These are phyloP conservation scores for Cervus canadensis DNA, from an alignment of 2,113 vertebrate species.

Conservation along the genomic window DNA sequence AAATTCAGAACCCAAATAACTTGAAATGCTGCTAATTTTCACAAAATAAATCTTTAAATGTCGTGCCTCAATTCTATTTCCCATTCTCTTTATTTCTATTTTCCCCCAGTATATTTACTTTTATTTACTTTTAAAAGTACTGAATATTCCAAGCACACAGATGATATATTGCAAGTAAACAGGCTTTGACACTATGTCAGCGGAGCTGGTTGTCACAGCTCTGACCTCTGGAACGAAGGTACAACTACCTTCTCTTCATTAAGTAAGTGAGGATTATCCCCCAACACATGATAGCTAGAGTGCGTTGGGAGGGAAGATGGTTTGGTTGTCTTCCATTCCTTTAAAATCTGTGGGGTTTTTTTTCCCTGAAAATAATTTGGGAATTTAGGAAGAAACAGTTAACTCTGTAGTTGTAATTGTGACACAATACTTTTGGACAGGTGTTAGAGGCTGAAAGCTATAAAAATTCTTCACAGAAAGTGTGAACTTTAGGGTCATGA, in stretches of 20 bases:
- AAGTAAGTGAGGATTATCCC: not conserved
- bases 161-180: not conserved
- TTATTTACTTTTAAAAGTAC: conserved; percentile 1
- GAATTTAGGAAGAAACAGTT: not conserved
- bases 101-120: not conserved
- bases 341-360: not conserved
- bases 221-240: conserved; percentile 35
- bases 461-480: not conserved
- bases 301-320: not conserved
- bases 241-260: not conserved
- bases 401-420: not conserved
- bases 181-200: not conserved
- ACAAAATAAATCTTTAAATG: conserved; percentile 9
- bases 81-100: not conserved
- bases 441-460: not conserved
- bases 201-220: not conserved
- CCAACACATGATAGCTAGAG: not conserved
- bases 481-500: not conserved
- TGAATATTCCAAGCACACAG: not conserved
- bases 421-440: not conserved
- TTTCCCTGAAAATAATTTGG: conserved; percentile 31
- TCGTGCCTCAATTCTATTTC: not conserved
- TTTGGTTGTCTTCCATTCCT: not conserved
- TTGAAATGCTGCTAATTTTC: conserved; percentile 15
- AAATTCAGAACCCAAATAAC: not conserved